Conservation (phyloP, 2,113 vertebrate species). For the Galeopterus variegatus region DNA sequence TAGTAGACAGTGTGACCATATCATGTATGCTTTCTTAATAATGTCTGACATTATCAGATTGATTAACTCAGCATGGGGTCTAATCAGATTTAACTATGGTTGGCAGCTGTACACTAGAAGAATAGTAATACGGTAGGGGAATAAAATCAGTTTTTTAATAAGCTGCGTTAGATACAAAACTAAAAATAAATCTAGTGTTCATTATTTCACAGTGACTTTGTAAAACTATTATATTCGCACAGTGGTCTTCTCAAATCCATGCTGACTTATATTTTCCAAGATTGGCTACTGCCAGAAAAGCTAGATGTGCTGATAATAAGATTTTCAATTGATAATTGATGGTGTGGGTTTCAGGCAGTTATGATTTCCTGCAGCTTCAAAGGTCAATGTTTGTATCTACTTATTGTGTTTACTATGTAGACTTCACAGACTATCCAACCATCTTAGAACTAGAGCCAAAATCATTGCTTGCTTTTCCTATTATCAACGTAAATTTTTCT, state of each 20-base stretch:
- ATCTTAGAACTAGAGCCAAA: slow-evolving; percentile 52
- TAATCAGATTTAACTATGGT: slow-evolving; percentile 89
- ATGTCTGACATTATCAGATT: slow-evolving; percentile 90
- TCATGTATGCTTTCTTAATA: slow-evolving; percentile 88
- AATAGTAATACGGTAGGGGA: slow-evolving; percentile 84
- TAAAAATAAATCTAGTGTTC: slow-evolving; percentile 72
- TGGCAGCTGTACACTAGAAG: slow-evolving; percentile 86
- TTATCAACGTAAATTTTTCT: not conserved
- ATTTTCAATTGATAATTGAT: slow-evolving; percentile 70
- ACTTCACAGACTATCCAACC: not conserved
- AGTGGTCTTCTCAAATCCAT: not conserved
- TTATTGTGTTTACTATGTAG: slow-evolving; percentile 50
- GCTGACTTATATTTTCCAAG: slow-evolving; percentile 60
- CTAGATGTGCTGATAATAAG: slow-evolving; percentile 36
- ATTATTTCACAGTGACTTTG: slow-evolving; percentile 73
- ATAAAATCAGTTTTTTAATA: slow-evolving; percentile 85
- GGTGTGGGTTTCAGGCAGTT: slow-evolving; percentile 68
- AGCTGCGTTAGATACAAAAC: slow-evolving; percentile 82
- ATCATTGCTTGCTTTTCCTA: slow-evolving; percentile 20
- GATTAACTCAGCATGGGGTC: slow-evolving; percentile 87
- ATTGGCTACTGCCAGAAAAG: slow-evolving; percentile 24
- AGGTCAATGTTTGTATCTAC: slow-evolving; percentile 39
- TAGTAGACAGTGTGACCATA: slow-evolving; percentile 84
- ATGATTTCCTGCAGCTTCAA: slow-evolving; percentile 70
- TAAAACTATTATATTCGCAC: slow-evolving; percentile 38